Conservation (phyloP, 2,113 vertebrate genomes). For the Acanthochromis polyacanthus region DNA sequence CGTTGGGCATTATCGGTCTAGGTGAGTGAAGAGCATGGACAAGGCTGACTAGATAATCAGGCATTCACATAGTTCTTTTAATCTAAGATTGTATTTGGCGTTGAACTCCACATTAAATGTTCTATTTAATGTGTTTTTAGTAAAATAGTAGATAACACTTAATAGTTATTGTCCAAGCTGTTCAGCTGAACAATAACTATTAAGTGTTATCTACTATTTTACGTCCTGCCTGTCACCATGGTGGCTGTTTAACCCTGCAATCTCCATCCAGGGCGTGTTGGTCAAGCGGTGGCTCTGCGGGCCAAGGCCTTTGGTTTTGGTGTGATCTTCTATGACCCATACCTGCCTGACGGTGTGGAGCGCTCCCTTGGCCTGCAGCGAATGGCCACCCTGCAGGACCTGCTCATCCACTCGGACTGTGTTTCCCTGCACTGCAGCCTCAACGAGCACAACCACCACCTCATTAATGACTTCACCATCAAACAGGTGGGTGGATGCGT, state of each 20-base stretch:
- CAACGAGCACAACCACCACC: slow-evolving; percentile 95
- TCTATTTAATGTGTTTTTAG: neutral
- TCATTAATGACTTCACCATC: slow-evolving; percentile 96
- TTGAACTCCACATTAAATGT: neutral
- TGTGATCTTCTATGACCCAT: slow-evolving; percentile 93
- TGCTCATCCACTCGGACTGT: slow-evolving; percentile 94
- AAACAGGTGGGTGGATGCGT: slow-evolving; percentile 86
- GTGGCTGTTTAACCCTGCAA: neutral
- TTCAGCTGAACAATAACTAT: neutral
- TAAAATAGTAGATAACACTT: no score
- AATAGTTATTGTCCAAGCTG: neutral
- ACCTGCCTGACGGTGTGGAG: slow-evolving; percentile 92
- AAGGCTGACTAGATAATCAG: no score
- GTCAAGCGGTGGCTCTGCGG: slow-evolving; percentile 92
- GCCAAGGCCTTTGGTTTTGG: slow-evolving; percentile 93
- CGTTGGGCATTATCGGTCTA: slow-evolving; percentile 92
- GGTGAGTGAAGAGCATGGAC: slow-evolving; percentile 78
- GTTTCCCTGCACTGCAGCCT: slow-evolving; percentile 94
- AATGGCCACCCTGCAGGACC: slow-evolving; percentile 92
- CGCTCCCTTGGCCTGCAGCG: slow-evolving; percentile 91
- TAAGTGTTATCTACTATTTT: no score
- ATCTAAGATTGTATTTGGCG: neutral
- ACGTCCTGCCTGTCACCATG: neutral
- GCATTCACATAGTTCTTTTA: neutral
- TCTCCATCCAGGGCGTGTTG: slow-evolving; percentile 86